Evolutionary conservation across 37 sponge, comb jelly and placozoan species (phyloP).

Genomic region (Geodia barretti): DNA sequence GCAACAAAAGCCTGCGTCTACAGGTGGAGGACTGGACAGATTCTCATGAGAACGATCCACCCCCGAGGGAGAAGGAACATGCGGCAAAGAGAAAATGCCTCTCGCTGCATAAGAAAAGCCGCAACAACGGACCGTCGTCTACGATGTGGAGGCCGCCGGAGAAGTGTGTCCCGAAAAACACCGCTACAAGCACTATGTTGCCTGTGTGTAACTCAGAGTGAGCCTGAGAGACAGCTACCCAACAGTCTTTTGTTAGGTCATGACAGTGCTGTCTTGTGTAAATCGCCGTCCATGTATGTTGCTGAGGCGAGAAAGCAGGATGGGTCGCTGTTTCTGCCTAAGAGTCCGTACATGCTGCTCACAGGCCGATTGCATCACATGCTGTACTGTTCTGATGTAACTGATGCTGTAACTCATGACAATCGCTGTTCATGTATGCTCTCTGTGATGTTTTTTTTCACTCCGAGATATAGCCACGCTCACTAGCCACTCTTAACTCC

Average conservation of each 20-base stretch:
- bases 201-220: conserved; percentile 11
- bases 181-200: conserved; percentile 20
- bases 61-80: too few relatives aligned
- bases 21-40: too few relatives aligned
- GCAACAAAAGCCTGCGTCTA: too few relatives aligned
- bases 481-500: too few relatives aligned
- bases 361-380: conserved; percentile 10
- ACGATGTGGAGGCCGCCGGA: neutral
- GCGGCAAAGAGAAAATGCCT: neutral
- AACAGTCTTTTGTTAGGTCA: neutral
- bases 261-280: conserved; percentile 2
- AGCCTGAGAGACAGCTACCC: conserved; percentile 11
- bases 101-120: neutral
- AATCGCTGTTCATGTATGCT: too few relatives aligned
- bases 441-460: too few relatives aligned
- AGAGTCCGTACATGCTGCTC: conserved; percentile 7
- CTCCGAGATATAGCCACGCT: too few relatives aligned
- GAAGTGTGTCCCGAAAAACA: conserved; percentile 21
- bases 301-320: conserved; percentile 26
- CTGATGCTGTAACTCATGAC: too few relatives aligned
- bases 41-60: too few relatives aligned
- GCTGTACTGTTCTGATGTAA: too few relatives aligned
- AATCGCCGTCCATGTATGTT: conserved; percentile 11
- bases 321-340: neutral
- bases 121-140: neutral